Percentiles rank a stretch among this genome's conserved stretches.
Evolutionary conservation across 2,888 invertebrate genomes (phyloP).

Genomic region (Xanthia togata): DNA sequence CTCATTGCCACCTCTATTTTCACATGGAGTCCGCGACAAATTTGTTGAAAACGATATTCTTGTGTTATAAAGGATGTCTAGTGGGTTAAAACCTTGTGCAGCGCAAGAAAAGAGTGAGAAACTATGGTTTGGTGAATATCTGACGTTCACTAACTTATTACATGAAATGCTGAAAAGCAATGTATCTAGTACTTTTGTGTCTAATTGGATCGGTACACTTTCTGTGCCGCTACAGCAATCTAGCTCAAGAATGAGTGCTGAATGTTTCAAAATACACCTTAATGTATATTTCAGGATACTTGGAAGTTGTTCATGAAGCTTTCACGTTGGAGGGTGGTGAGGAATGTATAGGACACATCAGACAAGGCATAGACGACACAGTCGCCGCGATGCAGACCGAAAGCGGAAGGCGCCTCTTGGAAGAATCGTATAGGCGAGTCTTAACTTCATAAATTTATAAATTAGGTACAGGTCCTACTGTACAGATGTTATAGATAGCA

Average conservation of each 20-base stretch:
- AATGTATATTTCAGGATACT: slow-evolving; percentile 79
- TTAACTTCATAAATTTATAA: not conserved
- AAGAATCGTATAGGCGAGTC: slow-evolving; percentile 76
- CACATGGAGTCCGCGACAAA: no score
- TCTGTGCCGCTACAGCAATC: not conserved
- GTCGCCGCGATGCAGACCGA: slow-evolving; percentile 78
- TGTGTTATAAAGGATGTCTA: no score
- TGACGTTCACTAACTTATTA: not conserved
- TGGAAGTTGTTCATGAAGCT: slow-evolving; percentile 88
- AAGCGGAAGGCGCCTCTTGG: slow-evolving; percentile 75
- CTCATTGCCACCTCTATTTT: no score
- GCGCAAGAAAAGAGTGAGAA: no score
- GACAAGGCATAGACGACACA: slow-evolving; percentile 81
- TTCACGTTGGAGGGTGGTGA: slow-evolving; percentile 84
- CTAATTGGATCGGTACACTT: not conserved
- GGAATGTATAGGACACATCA: slow-evolving; percentile 78
- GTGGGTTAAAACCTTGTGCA: no score
- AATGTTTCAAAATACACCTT: not conserved
- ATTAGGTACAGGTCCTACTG: no score
- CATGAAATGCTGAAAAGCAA: not conserved
- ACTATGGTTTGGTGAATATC: no score
- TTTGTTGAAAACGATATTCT: no score
- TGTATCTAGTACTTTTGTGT: not conserved
- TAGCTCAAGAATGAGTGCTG: not conserved
- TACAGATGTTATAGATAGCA: not conserved